Percentiles rank a stretch among this genome's conserved stretches.
These are phyloP conservation scores for Tokudaia tokunoshimensis DNA, from an alignment of 2,797 vertebrate species.

Conservation along the genomic window DNA sequence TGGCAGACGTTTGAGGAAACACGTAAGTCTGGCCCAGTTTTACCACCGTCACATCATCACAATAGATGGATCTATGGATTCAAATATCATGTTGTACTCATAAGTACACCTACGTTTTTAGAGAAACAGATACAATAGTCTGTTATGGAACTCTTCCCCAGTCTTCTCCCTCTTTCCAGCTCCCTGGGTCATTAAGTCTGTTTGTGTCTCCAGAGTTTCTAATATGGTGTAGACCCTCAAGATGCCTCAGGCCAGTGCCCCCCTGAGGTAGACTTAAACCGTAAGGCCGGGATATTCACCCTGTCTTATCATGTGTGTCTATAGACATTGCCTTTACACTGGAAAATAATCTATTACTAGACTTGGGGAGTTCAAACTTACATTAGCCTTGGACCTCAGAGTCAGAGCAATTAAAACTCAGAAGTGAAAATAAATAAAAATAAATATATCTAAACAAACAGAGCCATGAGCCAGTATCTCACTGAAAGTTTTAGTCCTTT, in stretches of 20 bases:
- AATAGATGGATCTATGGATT: background rate
- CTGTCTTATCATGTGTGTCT: background rate
- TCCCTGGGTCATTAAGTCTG: accelerated
- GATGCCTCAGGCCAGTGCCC: no score
- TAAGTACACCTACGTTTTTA: background rate
- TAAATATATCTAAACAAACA: background rate
- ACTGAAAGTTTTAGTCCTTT: slow-evolving; percentile 26
- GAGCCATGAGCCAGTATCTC: slow-evolving; percentile 47
- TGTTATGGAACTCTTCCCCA: background rate
- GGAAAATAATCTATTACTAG: no score
- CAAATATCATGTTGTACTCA: background rate
- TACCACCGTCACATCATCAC: background rate
- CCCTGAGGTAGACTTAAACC: accelerated
- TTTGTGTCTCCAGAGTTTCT: background rate
- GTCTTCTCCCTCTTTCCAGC: background rate
- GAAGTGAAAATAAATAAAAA: background rate
- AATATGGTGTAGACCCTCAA: no score
- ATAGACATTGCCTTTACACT: background rate
- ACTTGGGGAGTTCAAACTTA: background rate
- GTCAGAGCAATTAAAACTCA: background rate
- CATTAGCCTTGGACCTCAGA: background rate
- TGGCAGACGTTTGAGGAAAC: background rate
- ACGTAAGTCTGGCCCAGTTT: background rate
- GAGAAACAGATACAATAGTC: background rate
- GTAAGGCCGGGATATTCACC: background rate